Base-by-base conservation (phyloP, 2,797 vertebrate genomes). In the Chloroceryle inda region DNA sequence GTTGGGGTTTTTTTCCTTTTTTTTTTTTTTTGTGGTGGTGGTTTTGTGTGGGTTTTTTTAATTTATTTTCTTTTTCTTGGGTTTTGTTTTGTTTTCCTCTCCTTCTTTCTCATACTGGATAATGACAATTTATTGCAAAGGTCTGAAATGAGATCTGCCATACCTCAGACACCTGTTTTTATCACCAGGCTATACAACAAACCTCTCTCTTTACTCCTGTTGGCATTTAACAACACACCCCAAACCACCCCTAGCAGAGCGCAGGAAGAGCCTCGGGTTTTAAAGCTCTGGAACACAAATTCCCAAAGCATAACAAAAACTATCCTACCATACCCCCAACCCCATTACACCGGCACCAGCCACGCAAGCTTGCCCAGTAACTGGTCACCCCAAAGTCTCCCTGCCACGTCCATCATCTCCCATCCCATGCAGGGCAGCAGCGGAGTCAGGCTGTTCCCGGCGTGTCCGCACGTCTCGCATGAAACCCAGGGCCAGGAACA, bases 381-480 rank as follows among this genome's bases (percentile, higher is more conserved):
- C 0, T 1, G 3, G 11, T 3, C 49, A 58, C 31, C 86, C 91
- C 75, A 29, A 88, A 90, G 90, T 2, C 53, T 55, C 82, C 3
- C 20, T 71, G 83, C 64, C 50, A 58, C 26, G 2, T 53, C 42
- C 8, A 9, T 33, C 31, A 19, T 21, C 20, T 33, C 40, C 40
- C 31, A 63, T 63, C 89, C 76, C 61, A 15, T 17, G 45, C 50
- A 19, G 73, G 90, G 61, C 47, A 40, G 53, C 0, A 3, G 44
- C 7, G 3, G 52, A 82, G 13, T 24, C 88, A 58, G 73, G 64
- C 94, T 90, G 94, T 93, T 95, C 92, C 85, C 85, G 7, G 76
- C 72, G 6, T 15, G 82, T 71, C 88, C 1, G 92, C 97, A 96
- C 97, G 97, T 96, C 97, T 71, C 89, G 10, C 97, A 84, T 33